Conservation (phyloP, 1,140 invertebrate genomes). For the Drosophila quadrilineata region DNA sequence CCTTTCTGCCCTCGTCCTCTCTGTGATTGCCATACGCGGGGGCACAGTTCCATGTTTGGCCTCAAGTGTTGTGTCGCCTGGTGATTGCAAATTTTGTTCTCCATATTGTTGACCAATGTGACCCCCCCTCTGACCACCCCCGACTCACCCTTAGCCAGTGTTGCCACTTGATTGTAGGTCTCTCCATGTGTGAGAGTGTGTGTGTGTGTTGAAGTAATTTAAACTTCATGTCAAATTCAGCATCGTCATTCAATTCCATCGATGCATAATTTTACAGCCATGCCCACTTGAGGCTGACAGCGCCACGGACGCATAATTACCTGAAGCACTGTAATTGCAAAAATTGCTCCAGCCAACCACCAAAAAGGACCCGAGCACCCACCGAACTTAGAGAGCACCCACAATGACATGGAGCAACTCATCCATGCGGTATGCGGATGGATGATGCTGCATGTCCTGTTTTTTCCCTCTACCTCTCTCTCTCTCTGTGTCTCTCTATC, state of each 20-base stretch:
- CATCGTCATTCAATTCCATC: slow-evolving; percentile 73
- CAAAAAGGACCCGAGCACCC: not conserved
- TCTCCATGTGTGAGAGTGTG: slow-evolving; percentile 4
- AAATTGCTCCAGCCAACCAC: slow-evolving; percentile 19
- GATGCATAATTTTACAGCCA: slow-evolving; percentile 67
- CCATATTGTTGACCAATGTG: slow-evolving; percentile 39
- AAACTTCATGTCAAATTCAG: slow-evolving; percentile 80
- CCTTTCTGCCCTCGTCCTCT: not conserved
- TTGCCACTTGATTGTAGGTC: slow-evolving; percentile 66
- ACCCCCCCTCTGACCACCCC: too few relatives aligned
- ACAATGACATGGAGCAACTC: slow-evolving; percentile 41
- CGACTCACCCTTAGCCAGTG: slow-evolving; percentile 29
- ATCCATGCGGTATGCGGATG: not conserved
- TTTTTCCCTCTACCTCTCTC: too few relatives aligned
- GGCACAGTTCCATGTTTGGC: slow-evolving; percentile 17
- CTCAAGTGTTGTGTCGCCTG: slow-evolving; percentile 39
- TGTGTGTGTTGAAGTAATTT: slow-evolving; percentile 63
- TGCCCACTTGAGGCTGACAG: slow-evolving; percentile 54
- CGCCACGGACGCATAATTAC: slow-evolving; percentile 60
- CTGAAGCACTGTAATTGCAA: slow-evolving; percentile 72
- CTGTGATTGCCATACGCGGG: too few relatives aligned
- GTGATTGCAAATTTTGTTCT: slow-evolving; percentile 61
- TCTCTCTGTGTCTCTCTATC: too few relatives aligned
- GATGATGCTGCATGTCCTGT: slow-evolving; percentile 6
- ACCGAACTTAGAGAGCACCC: not conserved